Evolutionary conservation across 2,888 invertebrate species (phyloP).

Genomic region (Epistrophe grossulariae): DNA sequence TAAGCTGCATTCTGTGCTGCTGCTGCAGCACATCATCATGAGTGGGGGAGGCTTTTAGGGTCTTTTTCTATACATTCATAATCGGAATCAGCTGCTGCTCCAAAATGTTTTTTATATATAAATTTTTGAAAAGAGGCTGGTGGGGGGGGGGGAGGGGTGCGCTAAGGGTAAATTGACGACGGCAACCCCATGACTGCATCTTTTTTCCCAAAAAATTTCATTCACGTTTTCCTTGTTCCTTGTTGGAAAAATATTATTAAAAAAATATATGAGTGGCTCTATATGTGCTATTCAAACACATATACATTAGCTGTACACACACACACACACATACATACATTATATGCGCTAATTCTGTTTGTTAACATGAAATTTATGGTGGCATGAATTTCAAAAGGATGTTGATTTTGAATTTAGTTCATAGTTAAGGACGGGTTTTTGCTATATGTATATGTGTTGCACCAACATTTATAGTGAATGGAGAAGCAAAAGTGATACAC

Average conservation of each 20-base stretch:
- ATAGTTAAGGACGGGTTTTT: slow-evolving; percentile 44
- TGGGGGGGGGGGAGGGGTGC: background rate
- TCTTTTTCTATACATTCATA: slow-evolving; percentile 5
- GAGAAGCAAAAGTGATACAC: slow-evolving; percentile 26
- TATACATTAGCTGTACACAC: background rate
- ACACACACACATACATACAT: too few relatives aligned
- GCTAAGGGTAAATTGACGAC: background rate
- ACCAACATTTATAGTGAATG: slow-evolving; percentile 1
- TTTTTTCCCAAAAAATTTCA: slow-evolving; percentile 27
- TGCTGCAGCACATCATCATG: slow-evolving; percentile 30
- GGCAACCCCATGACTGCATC: background rate
- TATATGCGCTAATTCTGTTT: slow-evolving; percentile 56
- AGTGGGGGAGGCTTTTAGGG: slow-evolving; percentile 43
- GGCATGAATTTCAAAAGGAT: slow-evolving; percentile 68
- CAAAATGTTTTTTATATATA: slow-evolving; percentile 24
- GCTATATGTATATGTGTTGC: background rate
- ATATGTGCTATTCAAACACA: slow-evolving; percentile 10
- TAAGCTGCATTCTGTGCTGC: slow-evolving; percentile 9
- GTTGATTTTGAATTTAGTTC: slow-evolving; percentile 74
- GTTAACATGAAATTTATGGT: slow-evolving; percentile 73
- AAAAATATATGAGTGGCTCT: slow-evolving; percentile 27
- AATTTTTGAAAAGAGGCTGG: background rate
- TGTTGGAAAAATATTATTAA: slow-evolving; percentile 52
- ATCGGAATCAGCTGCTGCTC: slow-evolving; percentile 27
- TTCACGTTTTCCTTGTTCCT: slow-evolving; percentile 48